Evolutionary conservation across 2,113 vertebrate genomes (phyloP).

Genomic region (Tapirus terrestris): DNA sequence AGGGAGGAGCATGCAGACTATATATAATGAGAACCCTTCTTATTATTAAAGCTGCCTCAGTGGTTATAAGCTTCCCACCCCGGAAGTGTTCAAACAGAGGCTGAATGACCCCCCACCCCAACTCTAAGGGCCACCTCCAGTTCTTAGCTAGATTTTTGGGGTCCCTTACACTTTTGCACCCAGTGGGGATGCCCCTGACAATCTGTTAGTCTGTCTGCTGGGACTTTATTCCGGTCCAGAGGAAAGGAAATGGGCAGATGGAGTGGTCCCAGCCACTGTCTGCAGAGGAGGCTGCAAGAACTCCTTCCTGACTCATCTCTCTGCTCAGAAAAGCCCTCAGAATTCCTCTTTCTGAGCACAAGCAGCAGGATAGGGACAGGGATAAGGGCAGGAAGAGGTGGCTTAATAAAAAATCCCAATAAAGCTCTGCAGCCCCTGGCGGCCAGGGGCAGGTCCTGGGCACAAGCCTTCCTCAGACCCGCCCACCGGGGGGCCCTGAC

Average conservation of each 20-base stretch:
- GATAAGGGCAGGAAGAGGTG: slow-evolving; percentile 67
- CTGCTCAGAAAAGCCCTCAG: not conserved
- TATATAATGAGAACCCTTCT: not conserved
- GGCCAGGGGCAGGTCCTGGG: slow-evolving; percentile 71
- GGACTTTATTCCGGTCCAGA: not conserved
- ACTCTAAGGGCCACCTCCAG: not conserved
- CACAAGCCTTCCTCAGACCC: slow-evolving; percentile 61
- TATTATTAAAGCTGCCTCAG: not conserved
- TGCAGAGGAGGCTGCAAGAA: not conserved
- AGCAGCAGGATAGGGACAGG: slow-evolving; percentile 38
- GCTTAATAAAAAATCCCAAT: slow-evolving; percentile 84
- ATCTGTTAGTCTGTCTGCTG: not conserved
- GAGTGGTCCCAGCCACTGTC: not conserved
- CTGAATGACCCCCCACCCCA: not conserved
- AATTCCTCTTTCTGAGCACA: slow-evolving; percentile 57
- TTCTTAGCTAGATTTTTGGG: not conserved
- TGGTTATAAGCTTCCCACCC: not conserved
- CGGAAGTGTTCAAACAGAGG: not conserved
- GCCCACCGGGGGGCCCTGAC: slow-evolving; percentile 56
- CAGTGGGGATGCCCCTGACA: not conserved
- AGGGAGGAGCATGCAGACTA: not conserved
- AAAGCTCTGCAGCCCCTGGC: slow-evolving; percentile 74
- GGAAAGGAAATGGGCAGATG: not conserved
- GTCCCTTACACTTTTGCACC: not conserved
- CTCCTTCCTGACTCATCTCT: not conserved